Evolutionary conservation across 2,113 vertebrate genomes (phyloP).

Genomic region (Chaenocephalus aceratus): DNA sequence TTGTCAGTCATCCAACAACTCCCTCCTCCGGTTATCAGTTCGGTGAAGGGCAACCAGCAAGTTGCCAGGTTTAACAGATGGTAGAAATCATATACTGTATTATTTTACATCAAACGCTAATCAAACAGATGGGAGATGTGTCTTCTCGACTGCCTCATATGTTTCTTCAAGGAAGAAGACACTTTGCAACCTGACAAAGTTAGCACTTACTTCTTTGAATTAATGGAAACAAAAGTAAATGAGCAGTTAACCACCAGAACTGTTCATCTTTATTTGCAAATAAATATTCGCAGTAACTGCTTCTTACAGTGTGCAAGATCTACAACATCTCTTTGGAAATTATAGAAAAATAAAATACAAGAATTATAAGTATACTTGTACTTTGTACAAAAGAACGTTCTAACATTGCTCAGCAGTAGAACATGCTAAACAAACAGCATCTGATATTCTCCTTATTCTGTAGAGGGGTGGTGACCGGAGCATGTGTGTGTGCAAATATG

Average conservation of each 20-base stretch:
- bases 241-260: slow-evolving; percentile 85
- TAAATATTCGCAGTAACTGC: slow-evolving; percentile 94
- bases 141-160: no score
- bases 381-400: slow-evolving; percentile 96
- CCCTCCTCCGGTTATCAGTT: slow-evolving; percentile 58
- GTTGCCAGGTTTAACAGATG: not conserved
- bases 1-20: slow-evolving; percentile 43
- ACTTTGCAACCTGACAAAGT: not conserved
- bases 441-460: slow-evolving; percentile 81
- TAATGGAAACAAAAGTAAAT: slow-evolving; percentile 40
- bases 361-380: slow-evolving; percentile 95
- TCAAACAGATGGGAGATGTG: no score
- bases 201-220: not conserved
- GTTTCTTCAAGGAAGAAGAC: not conserved
- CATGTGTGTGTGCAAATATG: slow-evolving; percentile 11
- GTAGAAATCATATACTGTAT: not conserved
- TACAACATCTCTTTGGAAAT: slow-evolving; percentile 97
- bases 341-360: slow-evolving; percentile 99
- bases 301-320: slow-evolving; percentile 94
- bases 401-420: slow-evolving; percentile 96
- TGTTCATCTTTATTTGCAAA: slow-evolving; percentile 96
- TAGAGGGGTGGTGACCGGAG: slow-evolving; percentile 54
- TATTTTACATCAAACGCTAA: not conserved
- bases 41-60: not conserved
- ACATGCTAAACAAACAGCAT: slow-evolving; percentile 96